Percentiles rank a stretch among this genome's conserved stretches.
phyloP scores from a whole-genome alignment of 2,113 vertebrate species.

The Pelodiscus sinensis region DNA sequence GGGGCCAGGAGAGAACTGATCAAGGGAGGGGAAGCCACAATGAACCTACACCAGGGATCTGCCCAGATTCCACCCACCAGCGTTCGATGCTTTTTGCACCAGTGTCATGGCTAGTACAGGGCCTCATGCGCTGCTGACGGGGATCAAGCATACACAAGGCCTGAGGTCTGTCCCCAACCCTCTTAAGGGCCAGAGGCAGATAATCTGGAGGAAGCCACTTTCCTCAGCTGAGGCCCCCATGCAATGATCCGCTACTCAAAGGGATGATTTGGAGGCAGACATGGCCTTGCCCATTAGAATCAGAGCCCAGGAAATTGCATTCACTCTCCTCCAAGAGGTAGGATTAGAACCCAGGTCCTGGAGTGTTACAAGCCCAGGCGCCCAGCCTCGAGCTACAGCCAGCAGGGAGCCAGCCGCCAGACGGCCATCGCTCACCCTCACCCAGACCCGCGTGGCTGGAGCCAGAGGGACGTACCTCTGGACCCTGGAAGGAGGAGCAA shows the following conservation, averaged over 20 bases:
- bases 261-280: neutral
- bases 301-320: neutral
- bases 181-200: neutral
- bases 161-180: neutral
- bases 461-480: conserved; percentile 81
- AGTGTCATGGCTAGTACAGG: too few relatives aligned
- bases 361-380: neutral
- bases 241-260: too few relatives aligned
- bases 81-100: too few relatives aligned
- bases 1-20: neutral
- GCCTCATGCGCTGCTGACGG: neutral
- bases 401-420: neutral
- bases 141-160: neutral
- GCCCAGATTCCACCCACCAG: neutral
- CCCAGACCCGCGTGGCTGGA: neutral
- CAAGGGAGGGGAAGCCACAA: neutral
- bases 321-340: neutral
- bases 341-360: neutral
- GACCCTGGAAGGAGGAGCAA: conserved; percentile 91
- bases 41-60: neutral
- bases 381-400: neutral
- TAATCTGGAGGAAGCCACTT: neutral
- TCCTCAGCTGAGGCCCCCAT: too few relatives aligned
- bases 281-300: neutral
- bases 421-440: neutral